phyloP scores from a whole-genome alignment of 1,140 invertebrate species.

The Bombus picipes region DNA sequence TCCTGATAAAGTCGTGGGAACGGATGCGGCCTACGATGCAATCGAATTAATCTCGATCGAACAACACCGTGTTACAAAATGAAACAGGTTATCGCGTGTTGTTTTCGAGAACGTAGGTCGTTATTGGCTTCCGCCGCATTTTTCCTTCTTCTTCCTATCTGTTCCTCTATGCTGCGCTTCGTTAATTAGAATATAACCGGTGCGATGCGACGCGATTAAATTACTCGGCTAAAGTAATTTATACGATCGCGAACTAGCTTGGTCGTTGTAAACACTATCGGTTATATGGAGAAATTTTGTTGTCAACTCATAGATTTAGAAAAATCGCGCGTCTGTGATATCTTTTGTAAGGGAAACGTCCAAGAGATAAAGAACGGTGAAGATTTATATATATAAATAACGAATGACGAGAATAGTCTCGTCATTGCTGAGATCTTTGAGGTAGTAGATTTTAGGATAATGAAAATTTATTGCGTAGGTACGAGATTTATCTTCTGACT shows the following conservation, averaged over 20 bases:
- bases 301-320: neutral
- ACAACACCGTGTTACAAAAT: conserved; percentile 52
- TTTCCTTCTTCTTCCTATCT: neutral
- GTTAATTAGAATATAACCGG: conserved; percentile 40
- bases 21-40: conserved; percentile 54
- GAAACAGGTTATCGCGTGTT: conserved; percentile 63
- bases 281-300: neutral
- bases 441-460: too few relatives aligned
- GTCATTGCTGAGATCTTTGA: too few relatives aligned
- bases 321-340: too few relatives aligned
- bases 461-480: too few relatives aligned
- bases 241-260: neutral
- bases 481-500: too few relatives aligned
- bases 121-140: conserved; percentile 2
- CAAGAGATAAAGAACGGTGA: too few relatives aligned
- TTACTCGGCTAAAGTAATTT: conserved; percentile 25
- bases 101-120: conserved; percentile 41
- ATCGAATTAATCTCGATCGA: conserved; percentile 68
- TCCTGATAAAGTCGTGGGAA: conserved; percentile 56
- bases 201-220: neutral
- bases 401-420: too few relatives aligned
- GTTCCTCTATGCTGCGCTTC: neutral
- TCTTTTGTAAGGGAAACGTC: neutral
- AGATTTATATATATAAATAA: too few relatives aligned
- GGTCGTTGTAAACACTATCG: neutral